These are phyloP conservation scores for Poecile montanus DNA, from an alignment of 2,797 vertebrate species.

Conservation along the genomic window DNA sequence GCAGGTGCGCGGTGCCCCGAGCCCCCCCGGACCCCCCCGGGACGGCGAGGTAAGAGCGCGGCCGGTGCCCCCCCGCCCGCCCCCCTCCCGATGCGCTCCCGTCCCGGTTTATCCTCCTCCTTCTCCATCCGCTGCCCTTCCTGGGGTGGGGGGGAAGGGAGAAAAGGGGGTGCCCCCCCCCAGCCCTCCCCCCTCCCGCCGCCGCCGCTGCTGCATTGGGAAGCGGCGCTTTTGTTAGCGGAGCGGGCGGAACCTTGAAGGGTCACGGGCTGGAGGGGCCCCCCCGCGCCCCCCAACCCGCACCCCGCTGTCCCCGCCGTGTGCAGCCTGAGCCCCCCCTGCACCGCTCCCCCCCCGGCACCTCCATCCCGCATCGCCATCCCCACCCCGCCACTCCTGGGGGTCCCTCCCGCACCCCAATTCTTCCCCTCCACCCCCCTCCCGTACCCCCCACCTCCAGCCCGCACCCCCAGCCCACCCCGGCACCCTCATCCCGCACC, in stretches of 20 bases:
- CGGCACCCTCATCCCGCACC: background rate
- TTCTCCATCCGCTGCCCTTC: background rate
- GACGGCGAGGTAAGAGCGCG: background rate
- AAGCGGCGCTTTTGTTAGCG: background rate
- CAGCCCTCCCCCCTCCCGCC: background rate
- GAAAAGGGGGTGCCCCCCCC: background rate
- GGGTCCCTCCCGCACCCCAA: background rate
- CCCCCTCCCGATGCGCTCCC: background rate
- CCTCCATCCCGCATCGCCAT: background rate
- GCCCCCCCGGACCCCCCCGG: background rate
- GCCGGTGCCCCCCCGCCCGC: background rate
- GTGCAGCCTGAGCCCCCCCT: background rate
- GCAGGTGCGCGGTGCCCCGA: background rate
- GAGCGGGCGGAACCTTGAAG: background rate
- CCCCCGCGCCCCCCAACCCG: background rate
- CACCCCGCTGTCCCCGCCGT: background rate
- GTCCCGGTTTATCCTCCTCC: background rate
- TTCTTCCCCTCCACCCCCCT: background rate
- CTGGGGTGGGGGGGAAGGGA: background rate
- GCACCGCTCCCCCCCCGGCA: background rate
- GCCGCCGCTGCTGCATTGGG: background rate
- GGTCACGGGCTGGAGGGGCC: background rate
- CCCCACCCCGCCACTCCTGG: background rate
- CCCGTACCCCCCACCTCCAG: background rate
- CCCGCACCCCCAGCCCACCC: background rate